These are phyloP conservation scores for Latrodectus elegans DNA, from an alignment of 2,888 invertebrate species.

Conservation along the genomic window DNA sequence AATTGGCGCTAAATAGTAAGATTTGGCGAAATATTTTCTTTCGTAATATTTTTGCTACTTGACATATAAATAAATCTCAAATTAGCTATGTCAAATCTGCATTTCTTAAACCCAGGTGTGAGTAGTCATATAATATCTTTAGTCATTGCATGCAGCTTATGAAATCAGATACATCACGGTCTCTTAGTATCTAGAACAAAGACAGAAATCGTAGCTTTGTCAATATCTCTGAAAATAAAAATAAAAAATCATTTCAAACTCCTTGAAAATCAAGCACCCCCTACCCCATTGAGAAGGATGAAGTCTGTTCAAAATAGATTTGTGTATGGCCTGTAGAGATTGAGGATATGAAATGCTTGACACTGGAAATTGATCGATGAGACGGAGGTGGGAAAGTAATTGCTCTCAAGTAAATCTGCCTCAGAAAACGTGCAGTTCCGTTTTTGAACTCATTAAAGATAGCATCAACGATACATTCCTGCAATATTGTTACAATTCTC, in stretches of 20 bases:
- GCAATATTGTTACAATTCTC: background rate
- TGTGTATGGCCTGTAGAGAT: conserved; percentile 1
- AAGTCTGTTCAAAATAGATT: background rate
- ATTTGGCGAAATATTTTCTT: too few relatives aligned
- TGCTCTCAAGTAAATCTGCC: conserved; percentile 3
- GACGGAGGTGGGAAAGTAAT: conserved; percentile 21
- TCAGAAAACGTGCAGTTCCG: background rate
- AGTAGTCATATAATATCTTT: too few relatives aligned
- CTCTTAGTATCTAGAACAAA: background rate
- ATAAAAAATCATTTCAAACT: background rate
- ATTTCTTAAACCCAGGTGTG: too few relatives aligned
- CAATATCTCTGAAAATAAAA: background rate
- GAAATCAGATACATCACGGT: too few relatives aligned
- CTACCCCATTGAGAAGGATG: background rate
- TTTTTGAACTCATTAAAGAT: background rate
- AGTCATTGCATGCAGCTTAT: too few relatives aligned
- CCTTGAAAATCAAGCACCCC: background rate
- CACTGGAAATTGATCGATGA: conserved; percentile 30
- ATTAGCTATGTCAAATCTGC: too few relatives aligned
- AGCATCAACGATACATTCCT: background rate
- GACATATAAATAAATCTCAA: too few relatives aligned
- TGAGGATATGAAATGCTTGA: conserved; percentile 25
- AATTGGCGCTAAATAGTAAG: too few relatives aligned
- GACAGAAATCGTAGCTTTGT: background rate
- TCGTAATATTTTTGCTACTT: too few relatives aligned